Conservation (phyloP, 2,888 invertebrate genomes). For the Andricus curvator region DNA sequence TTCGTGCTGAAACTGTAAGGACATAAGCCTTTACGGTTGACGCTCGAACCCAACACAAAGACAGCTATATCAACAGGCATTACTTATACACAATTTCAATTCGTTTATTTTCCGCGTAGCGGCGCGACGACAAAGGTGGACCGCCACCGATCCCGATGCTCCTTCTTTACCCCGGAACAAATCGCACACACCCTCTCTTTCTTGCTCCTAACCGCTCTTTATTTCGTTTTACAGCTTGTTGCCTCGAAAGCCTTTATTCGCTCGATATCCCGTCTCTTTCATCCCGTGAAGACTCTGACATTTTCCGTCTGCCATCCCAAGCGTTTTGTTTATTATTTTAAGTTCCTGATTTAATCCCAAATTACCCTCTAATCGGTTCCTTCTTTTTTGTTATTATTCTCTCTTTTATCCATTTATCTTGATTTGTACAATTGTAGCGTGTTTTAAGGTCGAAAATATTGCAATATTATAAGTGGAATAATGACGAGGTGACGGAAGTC, state of each 20-base stretch:
- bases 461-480: slow-evolving; percentile 8
- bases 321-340: slow-evolving; percentile 41
- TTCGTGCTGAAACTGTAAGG: slow-evolving; percentile 17
- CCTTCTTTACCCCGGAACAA: slow-evolving; percentile 49
- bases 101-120: slow-evolving; percentile 60
- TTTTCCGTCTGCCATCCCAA: slow-evolving; percentile 24
- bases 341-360: slow-evolving; percentile 31
- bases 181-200: slow-evolving; percentile 20
- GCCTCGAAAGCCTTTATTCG: slow-evolving; percentile 39
- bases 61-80: slow-evolving; percentile 74
- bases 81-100: slow-evolving; percentile 66
- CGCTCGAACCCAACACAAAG: slow-evolving; percentile 56
- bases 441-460: slow-evolving; percentile 1
- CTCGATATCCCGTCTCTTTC: slow-evolving; percentile 36
- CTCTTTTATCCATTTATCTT: not conserved
- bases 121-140: slow-evolving; percentile 56
- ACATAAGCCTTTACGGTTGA: slow-evolving; percentile 50
- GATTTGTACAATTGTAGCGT: not conserved
- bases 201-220: slow-evolving; percentile 31
- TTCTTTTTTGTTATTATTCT: not conserved
- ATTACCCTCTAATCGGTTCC: slow-evolving; percentile 22
- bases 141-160: slow-evolving; percentile 54
- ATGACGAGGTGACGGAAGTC: slow-evolving; percentile 24
- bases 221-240: slow-evolving; percentile 38
- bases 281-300: slow-evolving; percentile 9